Evolutionary conservation across 2,113 vertebrate genomes (phyloP), one percentile per base, ranked within the genome.

Genomic region (Acanthisitta chloris): DNA sequence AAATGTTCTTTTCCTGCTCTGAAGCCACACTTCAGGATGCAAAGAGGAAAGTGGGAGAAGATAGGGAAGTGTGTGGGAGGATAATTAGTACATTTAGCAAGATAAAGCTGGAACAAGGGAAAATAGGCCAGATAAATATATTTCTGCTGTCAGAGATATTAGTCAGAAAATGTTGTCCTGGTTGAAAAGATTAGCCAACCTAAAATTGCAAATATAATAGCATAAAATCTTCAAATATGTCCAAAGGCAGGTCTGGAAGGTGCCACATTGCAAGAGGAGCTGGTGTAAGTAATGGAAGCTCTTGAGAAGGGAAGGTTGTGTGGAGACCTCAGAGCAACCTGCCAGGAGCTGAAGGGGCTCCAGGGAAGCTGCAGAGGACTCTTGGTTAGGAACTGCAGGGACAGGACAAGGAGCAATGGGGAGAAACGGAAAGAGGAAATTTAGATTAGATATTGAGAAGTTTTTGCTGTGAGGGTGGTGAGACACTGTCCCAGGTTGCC

Each of bases 81-180:
- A 33, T 91, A 92, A 94, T 76, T 64, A 90, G 64, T 61, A 40
- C 38, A 24, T 91, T 94, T 95, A 87, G 81, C 86, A 82, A 90
- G 73, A 71, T 80, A 81, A 87, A 84, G 79, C 65, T 84, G 65
- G 49, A 81, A 38, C 20, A 33, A 51, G 38, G 46, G 23, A 76
- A 77, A 83, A 88, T 28, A 82, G 58, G 14, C 66, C 67, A 48
- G 77, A 79, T 66, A 82, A 91, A 85, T 77, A 57, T 54, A 38
- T 87, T 69, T 76, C 8, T 57, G 29, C 70, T 86, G 74, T 80
- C 85, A 40, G 51, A 70, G 12, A 51, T 57, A 89, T 94, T 87
- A 49, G 25, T 25, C 49, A 33, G 20, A 66, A 90, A 80, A 77
- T 0, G 0, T 65, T 79, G 59, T 48, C 34, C 52, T 62, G 20